A percentile compares a stretch with the other conserved stretches of the same genome.
These are phyloP conservation scores for Sinocyclocheilus maitianheensis DNA, from an alignment of 2,113 vertebrate genomes.

Conservation along the genomic window DNA sequence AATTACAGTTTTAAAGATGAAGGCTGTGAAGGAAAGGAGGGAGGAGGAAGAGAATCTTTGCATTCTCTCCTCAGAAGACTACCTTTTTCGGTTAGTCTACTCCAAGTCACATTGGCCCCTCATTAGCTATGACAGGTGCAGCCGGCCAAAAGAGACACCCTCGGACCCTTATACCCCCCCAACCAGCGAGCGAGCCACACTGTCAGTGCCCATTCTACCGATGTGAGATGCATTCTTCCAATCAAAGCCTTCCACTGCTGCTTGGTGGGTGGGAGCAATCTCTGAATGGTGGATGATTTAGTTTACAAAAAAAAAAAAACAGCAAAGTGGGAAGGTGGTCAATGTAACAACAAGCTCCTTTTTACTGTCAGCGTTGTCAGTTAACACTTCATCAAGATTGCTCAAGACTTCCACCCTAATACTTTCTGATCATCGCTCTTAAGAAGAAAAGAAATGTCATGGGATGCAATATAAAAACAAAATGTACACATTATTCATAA, in stretches of 20 bases:
- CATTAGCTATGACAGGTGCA: conserved; percentile 76
- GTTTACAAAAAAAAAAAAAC: conserved; percentile 41
- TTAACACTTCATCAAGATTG: conserved; percentile 56
- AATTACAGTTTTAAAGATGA: conserved; percentile 61
- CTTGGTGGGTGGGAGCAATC: conserved; percentile 52
- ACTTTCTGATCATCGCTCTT: conserved; percentile 31
- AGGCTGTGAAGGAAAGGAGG: conserved; percentile 25
- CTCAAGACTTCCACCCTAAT: conserved; percentile 39
- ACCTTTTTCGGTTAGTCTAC: conserved; percentile 52
- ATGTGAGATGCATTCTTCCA: conserved; percentile 72
- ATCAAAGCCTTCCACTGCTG: conserved; percentile 69
- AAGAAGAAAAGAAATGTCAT: background rate
- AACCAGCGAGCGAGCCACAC: conserved; percentile 23
- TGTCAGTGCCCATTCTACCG: conserved; percentile 61
- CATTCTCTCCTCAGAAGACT: conserved; percentile 42
- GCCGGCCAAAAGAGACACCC: conserved; percentile 64
- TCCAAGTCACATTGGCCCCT: conserved; percentile 72
- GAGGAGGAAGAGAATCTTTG: conserved; percentile 51
- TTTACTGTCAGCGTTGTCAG: conserved; percentile 50
- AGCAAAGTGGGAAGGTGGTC: conserved; percentile 56
- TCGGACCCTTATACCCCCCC: conserved; percentile 62
- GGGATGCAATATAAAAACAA: background rate
- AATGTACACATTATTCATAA: background rate
- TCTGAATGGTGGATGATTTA: conserved; percentile 51
- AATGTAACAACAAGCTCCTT: conserved; percentile 60